Conservation (phyloP, 1,140 invertebrate species). For the Diorhabda carinulata region DNA sequence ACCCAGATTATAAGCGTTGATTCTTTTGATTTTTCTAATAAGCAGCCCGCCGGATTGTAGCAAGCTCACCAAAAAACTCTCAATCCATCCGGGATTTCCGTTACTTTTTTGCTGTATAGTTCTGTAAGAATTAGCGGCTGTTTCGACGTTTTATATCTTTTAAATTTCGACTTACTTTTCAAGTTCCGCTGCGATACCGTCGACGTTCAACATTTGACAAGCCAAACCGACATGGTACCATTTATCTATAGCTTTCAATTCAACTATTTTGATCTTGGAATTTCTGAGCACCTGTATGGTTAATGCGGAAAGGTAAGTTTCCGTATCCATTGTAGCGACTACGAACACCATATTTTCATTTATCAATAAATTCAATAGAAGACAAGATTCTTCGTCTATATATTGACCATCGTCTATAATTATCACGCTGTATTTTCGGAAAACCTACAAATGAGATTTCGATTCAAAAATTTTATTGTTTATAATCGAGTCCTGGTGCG, state of each 20-base stretch:
- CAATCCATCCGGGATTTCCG: constrained; percentile 63
- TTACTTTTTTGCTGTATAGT: constrained; percentile 56
- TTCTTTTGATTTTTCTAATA: constrained; percentile 45
- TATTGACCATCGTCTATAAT: constrained; percentile 54
- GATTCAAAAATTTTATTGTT: neutral
- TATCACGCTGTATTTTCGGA: constrained; percentile 49
- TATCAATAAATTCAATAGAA: constrained; percentile 47
- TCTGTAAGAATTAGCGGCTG: constrained; percentile 40
- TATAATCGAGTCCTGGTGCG: neutral
- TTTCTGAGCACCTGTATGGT: constrained; percentile 33
- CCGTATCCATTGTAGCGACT: constrained; percentile 34
- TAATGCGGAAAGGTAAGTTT: constrained; percentile 23
- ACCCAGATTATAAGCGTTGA: constrained; percentile 42
- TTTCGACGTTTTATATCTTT: neutral
- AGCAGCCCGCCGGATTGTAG: constrained; percentile 52
- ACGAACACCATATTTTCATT: constrained; percentile 25
- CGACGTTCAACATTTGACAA: constrained; percentile 59
- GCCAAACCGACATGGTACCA: constrained; percentile 58
- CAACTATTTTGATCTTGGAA: constrained; percentile 38
- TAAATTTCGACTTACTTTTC: constrained; percentile 53
- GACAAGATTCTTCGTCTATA: constrained; percentile 54
- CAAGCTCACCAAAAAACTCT: constrained; percentile 58
- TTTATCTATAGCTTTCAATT: constrained; percentile 47
- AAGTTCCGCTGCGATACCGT: constrained; percentile 57
- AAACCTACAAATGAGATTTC: constrained; percentile 37